Evolutionary conservation across 2,797 vertebrate species (phyloP).

Genomic region (Gymnothorax javanicus): DNA sequence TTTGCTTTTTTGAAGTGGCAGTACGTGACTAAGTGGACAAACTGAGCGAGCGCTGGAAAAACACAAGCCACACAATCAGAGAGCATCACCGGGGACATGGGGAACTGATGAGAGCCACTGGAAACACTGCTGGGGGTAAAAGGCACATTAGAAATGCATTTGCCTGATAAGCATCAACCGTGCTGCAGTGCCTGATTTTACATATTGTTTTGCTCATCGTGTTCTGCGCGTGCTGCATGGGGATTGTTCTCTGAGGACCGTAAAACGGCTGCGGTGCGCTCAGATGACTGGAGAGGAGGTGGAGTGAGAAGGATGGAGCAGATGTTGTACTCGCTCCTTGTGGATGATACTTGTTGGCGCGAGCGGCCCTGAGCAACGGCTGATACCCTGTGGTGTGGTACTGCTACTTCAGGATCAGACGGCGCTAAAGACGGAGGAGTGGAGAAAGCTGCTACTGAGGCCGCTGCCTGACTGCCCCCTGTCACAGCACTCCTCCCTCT

Average conservation of each 20-base stretch:
- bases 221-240: neutral
- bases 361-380: neutral
- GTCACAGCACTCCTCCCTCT: conserved; percentile 33
- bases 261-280: neutral
- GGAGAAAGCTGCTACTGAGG: conserved; percentile 58
- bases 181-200: neutral
- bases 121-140: neutral
- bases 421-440: conserved; percentile 44
- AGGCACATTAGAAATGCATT: neutral
- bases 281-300: conserved; percentile 10
- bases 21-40: conserved; percentile 17
- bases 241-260: neutral
- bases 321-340: conserved; percentile 40
- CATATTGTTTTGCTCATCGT: neutral
- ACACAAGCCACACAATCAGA: neutral
- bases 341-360: conserved; percentile 1
- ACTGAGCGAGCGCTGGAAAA: conserved; percentile 12
- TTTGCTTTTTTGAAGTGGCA: neutral
- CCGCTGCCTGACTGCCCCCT: conserved; percentile 41
- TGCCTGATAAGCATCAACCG: neutral
- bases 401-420: neutral
- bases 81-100: conserved; percentile 21
- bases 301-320: neutral
- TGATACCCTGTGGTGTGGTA: neutral
- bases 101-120: neutral